phyloP scores from a whole-genome alignment of 2,113 vertebrate genomes.

The Sporophila hypoxantha region DNA sequence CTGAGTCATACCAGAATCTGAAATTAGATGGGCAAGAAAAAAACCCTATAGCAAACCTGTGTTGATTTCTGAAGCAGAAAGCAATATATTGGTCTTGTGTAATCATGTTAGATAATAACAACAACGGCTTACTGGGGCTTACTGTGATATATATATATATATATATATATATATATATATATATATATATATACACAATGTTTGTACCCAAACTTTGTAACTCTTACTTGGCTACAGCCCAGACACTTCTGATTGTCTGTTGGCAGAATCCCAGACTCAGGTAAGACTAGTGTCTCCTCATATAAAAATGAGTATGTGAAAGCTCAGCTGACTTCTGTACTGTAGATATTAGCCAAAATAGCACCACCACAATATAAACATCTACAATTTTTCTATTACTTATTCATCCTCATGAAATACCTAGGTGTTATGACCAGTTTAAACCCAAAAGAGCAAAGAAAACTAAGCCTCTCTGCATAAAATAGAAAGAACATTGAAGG shows the following conservation, averaged over 20 bases:
- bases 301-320: background rate
- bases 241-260: background rate
- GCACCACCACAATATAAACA: background rate
- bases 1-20: too few relatives aligned
- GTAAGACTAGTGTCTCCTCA: background rate
- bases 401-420: background rate
- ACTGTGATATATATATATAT: too few relatives aligned
- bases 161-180: too few relatives aligned
- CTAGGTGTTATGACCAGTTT: background rate
- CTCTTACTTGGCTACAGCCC: background rate
- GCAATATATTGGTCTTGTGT: background rate
- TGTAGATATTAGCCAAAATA: background rate
- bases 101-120: background rate
- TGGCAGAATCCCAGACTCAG: background rate
- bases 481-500: background rate
- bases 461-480: background rate
- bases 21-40: background rate
- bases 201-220: background rate
- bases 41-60: background rate
- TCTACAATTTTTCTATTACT: background rate
- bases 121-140: background rate
- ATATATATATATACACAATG: too few relatives aligned
- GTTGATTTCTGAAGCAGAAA: background rate
- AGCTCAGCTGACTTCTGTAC: background rate
- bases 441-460: background rate